phyloP scores from a whole-genome alignment of 2,113 vertebrate species.

The Gracilinanus agilis region DNA sequence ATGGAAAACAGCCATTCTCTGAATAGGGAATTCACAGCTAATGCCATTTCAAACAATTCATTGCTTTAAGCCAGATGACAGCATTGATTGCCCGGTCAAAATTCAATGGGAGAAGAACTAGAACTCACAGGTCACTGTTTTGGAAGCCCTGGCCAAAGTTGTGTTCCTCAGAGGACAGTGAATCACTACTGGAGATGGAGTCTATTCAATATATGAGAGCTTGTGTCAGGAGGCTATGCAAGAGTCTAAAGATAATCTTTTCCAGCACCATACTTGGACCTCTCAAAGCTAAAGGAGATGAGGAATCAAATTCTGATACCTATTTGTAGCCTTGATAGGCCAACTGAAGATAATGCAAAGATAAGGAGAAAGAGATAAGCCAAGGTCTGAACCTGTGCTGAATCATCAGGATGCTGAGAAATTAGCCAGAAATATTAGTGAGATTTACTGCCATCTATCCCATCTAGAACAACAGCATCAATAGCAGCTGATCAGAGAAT shows the following conservation, averaged over 20 bases:
- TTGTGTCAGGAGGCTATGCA: background rate
- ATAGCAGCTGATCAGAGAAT: background rate
- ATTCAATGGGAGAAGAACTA: background rate
- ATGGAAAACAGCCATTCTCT: background rate
- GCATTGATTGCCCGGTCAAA: background rate
- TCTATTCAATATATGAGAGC: background rate
- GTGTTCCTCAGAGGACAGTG: background rate
- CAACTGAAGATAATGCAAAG: background rate
- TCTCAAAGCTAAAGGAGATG: background rate
- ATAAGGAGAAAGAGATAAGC: background rate
- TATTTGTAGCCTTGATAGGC: background rate
- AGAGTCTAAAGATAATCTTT: background rate
- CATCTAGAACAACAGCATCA: background rate
- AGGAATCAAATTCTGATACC: background rate
- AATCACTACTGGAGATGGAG: background rate
- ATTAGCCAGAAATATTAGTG: background rate
- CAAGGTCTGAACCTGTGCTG: background rate
- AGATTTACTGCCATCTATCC: background rate
- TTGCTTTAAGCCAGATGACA: background rate
- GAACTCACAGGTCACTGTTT: background rate
- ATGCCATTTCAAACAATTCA: background rate
- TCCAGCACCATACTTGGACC: background rate
- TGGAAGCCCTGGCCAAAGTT: background rate
- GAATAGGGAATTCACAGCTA: background rate
- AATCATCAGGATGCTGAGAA: background rate